A percentile compares a stretch with the other conserved stretches of the same genome.
These are phyloP conservation scores for Anguilla pacifica DNA, from an alignment of 2,797 vertebrate species.

Conservation along the genomic window DNA sequence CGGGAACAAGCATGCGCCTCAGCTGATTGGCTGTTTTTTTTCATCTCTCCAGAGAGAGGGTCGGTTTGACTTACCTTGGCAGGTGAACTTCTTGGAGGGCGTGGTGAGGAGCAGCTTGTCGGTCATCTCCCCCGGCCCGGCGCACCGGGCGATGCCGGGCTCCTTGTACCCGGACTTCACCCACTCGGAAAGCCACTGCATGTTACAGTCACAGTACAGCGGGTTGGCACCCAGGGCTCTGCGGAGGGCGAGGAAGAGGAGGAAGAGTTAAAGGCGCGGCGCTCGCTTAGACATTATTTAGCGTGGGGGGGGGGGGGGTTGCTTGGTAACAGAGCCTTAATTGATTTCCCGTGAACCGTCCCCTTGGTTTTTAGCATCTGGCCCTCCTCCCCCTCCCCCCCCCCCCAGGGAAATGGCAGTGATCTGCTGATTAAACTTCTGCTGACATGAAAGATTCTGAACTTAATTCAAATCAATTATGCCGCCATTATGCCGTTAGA, in stretches of 20 bases:
- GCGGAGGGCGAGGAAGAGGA: slow-evolving; percentile 41
- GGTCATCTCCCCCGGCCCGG: slow-evolving; percentile 93
- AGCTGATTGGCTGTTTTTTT: neutral
- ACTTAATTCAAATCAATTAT: slow-evolving; percentile 17
- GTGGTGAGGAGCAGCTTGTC: slow-evolving; percentile 97
- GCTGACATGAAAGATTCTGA: neutral
- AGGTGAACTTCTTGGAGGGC: slow-evolving; percentile 96
- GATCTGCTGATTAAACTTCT: neutral
- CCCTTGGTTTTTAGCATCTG: slow-evolving; percentile 17
- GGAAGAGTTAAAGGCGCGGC: neutral
- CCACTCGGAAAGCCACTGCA: slow-evolving; percentile 99
- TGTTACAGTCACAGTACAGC: slow-evolving; percentile 94
- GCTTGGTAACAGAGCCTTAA: neutral
- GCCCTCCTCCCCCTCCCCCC: neutral
- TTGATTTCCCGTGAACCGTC: neutral
- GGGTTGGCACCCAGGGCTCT: slow-evolving; percentile 97
- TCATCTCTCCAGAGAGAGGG: no score
- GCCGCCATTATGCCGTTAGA: neutral
- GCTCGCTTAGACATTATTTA: neutral
- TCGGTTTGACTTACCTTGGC: slow-evolving; percentile 80
- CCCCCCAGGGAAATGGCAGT: neutral
- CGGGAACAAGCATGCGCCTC: neutral
- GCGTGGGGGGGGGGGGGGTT: neutral
- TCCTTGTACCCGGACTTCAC: slow-evolving; percentile 98
- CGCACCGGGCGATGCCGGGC: slow-evolving; percentile 93